A percentile compares a stretch with the other conserved stretches of the same genome.
phyloP scores from a whole-genome alignment of 2,888 invertebrate genomes.

The Cantharis rufa region DNA sequence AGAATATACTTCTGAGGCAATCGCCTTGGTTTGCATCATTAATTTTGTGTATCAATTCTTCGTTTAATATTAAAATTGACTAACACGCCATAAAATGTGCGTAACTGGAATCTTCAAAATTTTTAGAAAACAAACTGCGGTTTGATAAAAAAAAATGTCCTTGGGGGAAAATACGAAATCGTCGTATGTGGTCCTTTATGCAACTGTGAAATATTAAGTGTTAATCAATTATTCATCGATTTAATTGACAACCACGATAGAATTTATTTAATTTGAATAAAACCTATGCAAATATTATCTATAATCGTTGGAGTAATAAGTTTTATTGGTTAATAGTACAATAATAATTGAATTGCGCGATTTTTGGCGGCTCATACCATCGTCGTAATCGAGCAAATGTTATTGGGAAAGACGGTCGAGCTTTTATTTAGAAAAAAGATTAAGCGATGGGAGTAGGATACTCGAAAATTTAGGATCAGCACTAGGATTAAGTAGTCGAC shows the following conservation, averaged over 20 bases:
- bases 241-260: background rate
- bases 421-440: background rate
- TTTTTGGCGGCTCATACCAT: background rate
- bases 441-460: background rate
- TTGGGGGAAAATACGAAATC: background rate
- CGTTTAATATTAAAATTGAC: background rate
- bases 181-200: slow-evolving; percentile 1
- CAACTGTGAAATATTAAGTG: background rate
- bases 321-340: too few species aligned
- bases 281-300: background rate
- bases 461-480: background rate
- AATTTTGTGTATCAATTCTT: background rate
- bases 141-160: background rate
- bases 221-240: background rate
- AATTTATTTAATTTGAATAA: background rate
- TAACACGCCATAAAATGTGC: background rate
- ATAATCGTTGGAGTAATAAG: background rate
- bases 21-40: background rate
- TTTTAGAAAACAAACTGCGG: background rate
- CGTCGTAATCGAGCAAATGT: background rate
- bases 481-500: background rate
- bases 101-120: background rate
- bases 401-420: background rate
- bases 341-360: background rate
- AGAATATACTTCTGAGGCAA: background rate